These are phyloP conservation scores for Andrena trimmerana DNA, from an alignment of 2,888 invertebrate species.

Conservation along the genomic window DNA sequence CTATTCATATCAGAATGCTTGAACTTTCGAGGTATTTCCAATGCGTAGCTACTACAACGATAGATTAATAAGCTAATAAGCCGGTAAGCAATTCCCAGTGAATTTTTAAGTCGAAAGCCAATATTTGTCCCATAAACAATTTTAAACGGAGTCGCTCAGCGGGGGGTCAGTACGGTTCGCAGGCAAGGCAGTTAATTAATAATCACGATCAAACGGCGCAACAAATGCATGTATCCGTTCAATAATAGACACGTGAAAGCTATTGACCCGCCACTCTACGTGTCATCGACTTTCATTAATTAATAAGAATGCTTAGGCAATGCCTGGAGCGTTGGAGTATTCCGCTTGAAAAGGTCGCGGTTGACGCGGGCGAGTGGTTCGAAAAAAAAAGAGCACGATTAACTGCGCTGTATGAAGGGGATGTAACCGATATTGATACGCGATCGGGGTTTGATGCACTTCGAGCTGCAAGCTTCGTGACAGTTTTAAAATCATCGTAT, in stretches of 20 bases:
- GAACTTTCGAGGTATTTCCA: no score
- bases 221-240: neutral
- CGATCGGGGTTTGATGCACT: conserved; percentile 24
- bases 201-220: neutral
- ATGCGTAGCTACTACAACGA: no score
- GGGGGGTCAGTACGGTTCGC: no score
- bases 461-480: conserved; percentile 28
- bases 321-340: neutral
- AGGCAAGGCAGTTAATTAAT: neutral
- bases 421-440: conserved; percentile 28
- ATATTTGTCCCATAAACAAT: no score
- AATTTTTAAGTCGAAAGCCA: no score
- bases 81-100: no score
- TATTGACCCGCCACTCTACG: neutral
- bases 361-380: neutral
- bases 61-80: no score
- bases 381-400: conserved; percentile 8
- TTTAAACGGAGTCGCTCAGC: no score
- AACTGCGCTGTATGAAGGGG: conserved; percentile 4
- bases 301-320: neutral
- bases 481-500: conserved; percentile 52
- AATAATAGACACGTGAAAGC: neutral
- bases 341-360: conserved; percentile 5
- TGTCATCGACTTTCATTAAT: neutral
- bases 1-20: no score